Conservation (phyloP, 2,797 vertebrate genomes). For the Darevskia mixta region DNA sequence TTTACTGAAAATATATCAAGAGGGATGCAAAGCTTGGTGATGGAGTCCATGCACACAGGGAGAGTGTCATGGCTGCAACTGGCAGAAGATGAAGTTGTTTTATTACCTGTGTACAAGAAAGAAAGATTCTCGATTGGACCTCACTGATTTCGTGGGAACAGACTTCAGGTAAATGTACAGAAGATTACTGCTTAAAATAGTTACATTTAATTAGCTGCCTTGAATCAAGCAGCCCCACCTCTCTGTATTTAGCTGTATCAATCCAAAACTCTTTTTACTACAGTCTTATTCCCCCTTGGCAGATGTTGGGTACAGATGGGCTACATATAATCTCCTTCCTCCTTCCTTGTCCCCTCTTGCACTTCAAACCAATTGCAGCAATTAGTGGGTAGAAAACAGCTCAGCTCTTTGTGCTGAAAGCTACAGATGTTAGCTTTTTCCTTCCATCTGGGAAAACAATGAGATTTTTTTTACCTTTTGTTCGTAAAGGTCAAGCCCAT, state of each 20-base stretch:
- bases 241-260: accelerated
- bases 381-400: background rate
- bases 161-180: background rate
- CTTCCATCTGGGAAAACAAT: background rate
- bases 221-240: background rate
- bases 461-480: too few species aligned
- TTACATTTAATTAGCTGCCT: background rate
- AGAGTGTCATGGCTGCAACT: background rate
- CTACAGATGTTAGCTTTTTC: conserved; percentile 5
- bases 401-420: background rate
- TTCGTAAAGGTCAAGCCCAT: background rate
- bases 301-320: background rate
- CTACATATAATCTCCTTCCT: background rate
- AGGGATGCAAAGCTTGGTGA: background rate
- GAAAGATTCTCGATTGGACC: background rate
- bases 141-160: background rate
- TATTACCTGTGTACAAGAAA: background rate
- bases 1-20: background rate
- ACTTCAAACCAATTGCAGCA: background rate
- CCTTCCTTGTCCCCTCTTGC: background rate
- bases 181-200: background rate
- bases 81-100: background rate
- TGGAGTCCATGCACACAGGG: too few species aligned
- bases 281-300: background rate
- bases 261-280: accelerated